phyloP scores from a whole-genome alignment of 2,888 invertebrate species.

The Syrphus vitripennis region DNA sequence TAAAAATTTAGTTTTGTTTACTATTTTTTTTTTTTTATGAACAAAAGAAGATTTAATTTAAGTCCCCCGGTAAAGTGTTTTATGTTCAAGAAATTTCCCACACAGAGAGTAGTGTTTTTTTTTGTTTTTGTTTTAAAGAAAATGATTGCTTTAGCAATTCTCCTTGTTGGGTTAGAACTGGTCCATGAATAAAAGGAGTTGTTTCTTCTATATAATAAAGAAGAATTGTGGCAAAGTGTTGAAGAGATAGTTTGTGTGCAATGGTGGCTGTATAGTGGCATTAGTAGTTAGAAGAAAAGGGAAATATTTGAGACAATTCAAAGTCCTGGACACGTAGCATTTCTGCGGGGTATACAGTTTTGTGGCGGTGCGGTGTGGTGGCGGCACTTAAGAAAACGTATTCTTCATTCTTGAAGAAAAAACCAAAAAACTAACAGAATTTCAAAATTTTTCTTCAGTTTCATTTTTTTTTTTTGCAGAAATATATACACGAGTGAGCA shows the following conservation, averaged over 20 bases:
- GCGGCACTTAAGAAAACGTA: conserved; percentile 47
- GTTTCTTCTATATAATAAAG: conserved; percentile 1
- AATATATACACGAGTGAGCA: conserved; percentile 51
- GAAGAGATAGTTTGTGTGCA: conserved; percentile 11
- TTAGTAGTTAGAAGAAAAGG: neutral
- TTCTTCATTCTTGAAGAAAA: conserved; percentile 10
- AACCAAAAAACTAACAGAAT: conserved; percentile 39
- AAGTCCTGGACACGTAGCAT: conserved; percentile 65
- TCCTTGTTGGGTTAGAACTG: neutral
- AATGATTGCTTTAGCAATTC: conserved; percentile 64
- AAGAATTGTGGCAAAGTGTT: conserved; percentile 51
- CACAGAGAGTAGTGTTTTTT: conserved; percentile 3
- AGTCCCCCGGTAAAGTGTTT: conserved; percentile 43
- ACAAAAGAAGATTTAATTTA: conserved; percentile 53
- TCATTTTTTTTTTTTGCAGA: conserved; percentile 2
- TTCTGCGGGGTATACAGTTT: neutral
- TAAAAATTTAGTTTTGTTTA: conserved; percentile 16
- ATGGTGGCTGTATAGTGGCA: neutral
- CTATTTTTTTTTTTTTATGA: no score
- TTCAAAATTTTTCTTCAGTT: conserved; percentile 38
- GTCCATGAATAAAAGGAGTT: conserved; percentile 11
- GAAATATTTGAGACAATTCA: conserved; percentile 65
- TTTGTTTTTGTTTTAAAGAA: conserved; percentile 20
- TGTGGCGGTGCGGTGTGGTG: neutral
- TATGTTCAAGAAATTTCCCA: conserved; percentile 39